Base-by-base conservation (phyloP, 2,888 invertebrate genomes). In the Aelia acuminata region DNA sequence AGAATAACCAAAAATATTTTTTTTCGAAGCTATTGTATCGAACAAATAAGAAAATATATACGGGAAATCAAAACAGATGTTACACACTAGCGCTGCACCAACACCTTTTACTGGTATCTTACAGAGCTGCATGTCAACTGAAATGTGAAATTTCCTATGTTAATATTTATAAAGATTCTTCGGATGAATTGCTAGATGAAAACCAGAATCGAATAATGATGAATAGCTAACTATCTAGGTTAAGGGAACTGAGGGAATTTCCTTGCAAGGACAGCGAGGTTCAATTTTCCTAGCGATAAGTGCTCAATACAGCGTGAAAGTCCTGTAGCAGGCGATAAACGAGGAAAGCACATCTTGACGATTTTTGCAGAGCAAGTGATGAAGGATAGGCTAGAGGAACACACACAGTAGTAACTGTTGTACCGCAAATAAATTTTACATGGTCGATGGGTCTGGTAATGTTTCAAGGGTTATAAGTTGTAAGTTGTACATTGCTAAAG, bases 241-340 rank as follows among this genome's bases (percentile, higher is more conserved):
- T 18, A 70, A 70, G 35, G 18, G 26, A 26, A 26, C 26, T 13
- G 75, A 20, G 35, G 18, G 39, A 22, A 43, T 43, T 80, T 80
- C 13, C 43, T 11, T 18, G n/a, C 80, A 43, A 70, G 80, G 22
- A 80, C 22, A n/a, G 13, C 13, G n/a, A 43, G 43, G 43, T 80
- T 80, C 80, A 80, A 80, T 80, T 80, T 80, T 80, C 80, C 43
- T 43, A 22, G 80, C 80, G 43, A 80, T 80, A 80, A 80, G 43
- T n/a, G 43, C 80, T 80, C 80, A 80, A 80, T 43, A 80, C 80
- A 47, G 43, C 43, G 80, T 80, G 43, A 80, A 80, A 80, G 22
- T 47, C 43, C 80, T 80, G 80, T 80, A n/a, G n/a, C 43, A 80
- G 8, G 43, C 80, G 43, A 47, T 80, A 39, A 43, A 47, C 22